These are phyloP conservation scores for Intellagama lesueurii DNA, from an alignment of 2,797 vertebrate species.

Conservation along the genomic window DNA sequence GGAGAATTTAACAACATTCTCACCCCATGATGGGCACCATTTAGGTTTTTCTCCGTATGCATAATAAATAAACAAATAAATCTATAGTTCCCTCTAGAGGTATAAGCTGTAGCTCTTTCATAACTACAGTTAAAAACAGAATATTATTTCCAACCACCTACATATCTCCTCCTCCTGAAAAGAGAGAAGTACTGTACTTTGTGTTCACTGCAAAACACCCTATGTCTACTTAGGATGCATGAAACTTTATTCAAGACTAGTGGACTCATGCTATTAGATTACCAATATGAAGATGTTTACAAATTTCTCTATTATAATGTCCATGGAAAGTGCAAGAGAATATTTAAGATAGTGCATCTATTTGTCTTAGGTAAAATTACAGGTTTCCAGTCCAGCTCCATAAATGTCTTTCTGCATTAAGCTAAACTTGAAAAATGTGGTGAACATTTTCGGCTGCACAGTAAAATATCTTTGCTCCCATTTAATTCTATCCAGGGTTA, in stretches of 20 bases:
- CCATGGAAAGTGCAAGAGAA: constrained; percentile 11
- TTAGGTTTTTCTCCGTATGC: not conserved
- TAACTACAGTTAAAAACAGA: not conserved
- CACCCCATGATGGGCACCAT: not conserved
- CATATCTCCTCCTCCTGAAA: not conserved
- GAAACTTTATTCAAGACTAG: not conserved
- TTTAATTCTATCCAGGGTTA: constrained; percentile 68
- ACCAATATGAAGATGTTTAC: constrained; percentile 22
- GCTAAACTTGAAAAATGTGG: constrained; percentile 58
- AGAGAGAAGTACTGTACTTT: not conserved
- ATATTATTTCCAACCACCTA: constrained; percentile 5
- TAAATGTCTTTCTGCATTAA: constrained; percentile 52
- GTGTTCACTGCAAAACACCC: not conserved
- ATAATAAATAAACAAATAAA: not conserved
- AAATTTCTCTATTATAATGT: constrained; percentile 20
- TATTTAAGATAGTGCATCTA: constrained; percentile 2
- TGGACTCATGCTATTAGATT: constrained; percentile 19
- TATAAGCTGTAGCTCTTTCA: not conserved
- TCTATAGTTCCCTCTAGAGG: not conserved
- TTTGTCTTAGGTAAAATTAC: constrained; percentile 36
- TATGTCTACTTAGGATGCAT: not conserved
- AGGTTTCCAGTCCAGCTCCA: constrained; percentile 33
- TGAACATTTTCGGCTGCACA: constrained; percentile 39
- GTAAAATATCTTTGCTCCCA: constrained; percentile 56
- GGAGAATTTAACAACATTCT: not conserved